Evolutionary conservation across 2,888 invertebrate genomes (phyloP), one percentile per base, ranked within the genome.

Genomic region (Thumatha senex): DNA sequence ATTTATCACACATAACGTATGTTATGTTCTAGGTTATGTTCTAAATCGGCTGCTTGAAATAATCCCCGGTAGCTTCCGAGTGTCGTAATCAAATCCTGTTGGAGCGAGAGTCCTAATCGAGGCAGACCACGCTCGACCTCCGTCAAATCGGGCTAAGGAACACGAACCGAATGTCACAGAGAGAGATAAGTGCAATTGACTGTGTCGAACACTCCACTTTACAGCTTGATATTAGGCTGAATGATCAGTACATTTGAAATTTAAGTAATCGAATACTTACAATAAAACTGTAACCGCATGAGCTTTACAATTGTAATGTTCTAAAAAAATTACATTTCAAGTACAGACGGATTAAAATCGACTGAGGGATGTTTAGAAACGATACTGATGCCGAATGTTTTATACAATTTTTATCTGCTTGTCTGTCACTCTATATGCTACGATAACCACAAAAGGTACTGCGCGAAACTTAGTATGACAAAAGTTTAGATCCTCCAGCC

Each of bases 51-150:
- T 52, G 58, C 56, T 51, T 62, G 51, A 60, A 52, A 63, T 67
- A 79, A 80, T 80, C 75, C 76, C 64, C 63, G 63, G 70, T 68
- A 68, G 74, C 67, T 72, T 74, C 72, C 65, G 72, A 74, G 70
- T 72, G 77, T 70, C 73, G 75, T 81, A 80, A 81, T 84, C 80
- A 82, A 86, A 86, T 85, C 80, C 80, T 79, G 74, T 66, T 70
- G 77, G 76, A 70, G 71, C 63, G 71, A 69, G 76, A 66, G 71
- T 67, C 70, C 77, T 86, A 87, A 87, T 88, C 88, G 82, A 80
- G 76, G 71, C 74, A 60, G 67, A 66, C 78, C 87, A 87, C 80
- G 78, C 86, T 76, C 78, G 80, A 88, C 89, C 89, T 83, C 78
- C 80, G 78, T 89, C 88, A 88, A 78, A 82, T 79, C 74, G 76